phyloP scores from a whole-genome alignment of 2,113 vertebrate genomes.

The Gulo gulo region DNA sequence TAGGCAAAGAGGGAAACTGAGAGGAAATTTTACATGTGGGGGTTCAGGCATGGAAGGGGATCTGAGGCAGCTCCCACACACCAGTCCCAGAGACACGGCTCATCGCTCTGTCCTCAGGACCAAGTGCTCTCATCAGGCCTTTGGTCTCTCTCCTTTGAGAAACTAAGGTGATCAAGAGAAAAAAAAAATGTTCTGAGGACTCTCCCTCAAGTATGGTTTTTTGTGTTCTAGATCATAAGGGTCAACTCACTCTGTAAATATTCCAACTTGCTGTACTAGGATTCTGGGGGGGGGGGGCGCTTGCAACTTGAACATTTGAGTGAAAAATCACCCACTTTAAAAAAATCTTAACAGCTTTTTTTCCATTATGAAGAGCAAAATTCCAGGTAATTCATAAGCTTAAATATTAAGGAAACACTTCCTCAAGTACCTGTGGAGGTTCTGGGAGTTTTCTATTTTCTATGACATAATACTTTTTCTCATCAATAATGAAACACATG shows the following conservation, averaged over 20 bases:
- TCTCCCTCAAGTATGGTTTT: background rate
- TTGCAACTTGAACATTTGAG: background rate
- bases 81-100: background rate
- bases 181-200: background rate
- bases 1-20: background rate
- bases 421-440: background rate
- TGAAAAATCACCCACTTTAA: background rate
- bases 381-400: background rate
- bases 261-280: background rate
- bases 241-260: background rate
- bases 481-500: background rate
- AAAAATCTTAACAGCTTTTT: background rate
- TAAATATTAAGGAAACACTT: background rate
- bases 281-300: no score
- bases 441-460: background rate
- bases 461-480: background rate
- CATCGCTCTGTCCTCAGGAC: background rate
- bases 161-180: background rate
- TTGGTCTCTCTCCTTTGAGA: background rate
- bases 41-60: background rate
- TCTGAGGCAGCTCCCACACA: background rate
- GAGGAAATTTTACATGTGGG: background rate
- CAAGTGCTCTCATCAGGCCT: background rate
- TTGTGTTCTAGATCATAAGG: background rate
- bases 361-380: background rate